Evolutionary conservation across 1,140 invertebrate species (phyloP).

Genomic region (Plutomurus gul): DNA sequence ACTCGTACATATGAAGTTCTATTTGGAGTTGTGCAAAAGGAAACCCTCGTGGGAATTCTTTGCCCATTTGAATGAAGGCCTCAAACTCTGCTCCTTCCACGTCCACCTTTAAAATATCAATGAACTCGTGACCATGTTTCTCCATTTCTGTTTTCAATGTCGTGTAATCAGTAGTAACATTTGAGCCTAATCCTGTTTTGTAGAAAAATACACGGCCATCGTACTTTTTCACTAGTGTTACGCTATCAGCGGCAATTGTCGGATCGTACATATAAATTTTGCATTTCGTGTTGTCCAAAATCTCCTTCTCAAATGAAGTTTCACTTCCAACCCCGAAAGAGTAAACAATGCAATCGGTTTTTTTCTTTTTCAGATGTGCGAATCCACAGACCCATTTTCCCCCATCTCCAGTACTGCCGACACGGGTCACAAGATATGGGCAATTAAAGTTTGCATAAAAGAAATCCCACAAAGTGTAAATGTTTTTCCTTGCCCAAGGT

Average conservation of each 20-base stretch:
- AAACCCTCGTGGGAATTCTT: slow-evolving; percentile 11
- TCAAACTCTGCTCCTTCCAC: slow-evolving; percentile 36
- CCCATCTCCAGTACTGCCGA: slow-evolving; percentile 7
- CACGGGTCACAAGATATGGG: neutral
- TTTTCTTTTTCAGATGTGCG: neutral
- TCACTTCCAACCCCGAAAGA: slow-evolving; percentile 26
- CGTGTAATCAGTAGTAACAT: neutral
- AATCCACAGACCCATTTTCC: slow-evolving; percentile 35
- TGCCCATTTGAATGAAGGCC: neutral
- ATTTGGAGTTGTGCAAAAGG: slow-evolving; percentile 39
- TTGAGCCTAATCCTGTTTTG: neutral
- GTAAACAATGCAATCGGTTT: slow-evolving; percentile 1
- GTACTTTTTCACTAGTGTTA: neutral
- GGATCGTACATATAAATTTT: slow-evolving; percentile 24
- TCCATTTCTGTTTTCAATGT: neutral
- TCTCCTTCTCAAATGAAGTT: slow-evolving; percentile 36
- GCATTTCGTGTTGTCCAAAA: slow-evolving; percentile 6
- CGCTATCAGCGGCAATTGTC: neutral
- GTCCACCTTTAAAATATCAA: slow-evolving; percentile 42
- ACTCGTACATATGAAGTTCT: slow-evolving; percentile 19
- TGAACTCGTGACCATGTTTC: neutral
- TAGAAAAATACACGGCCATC: neutral
- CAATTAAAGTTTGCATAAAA: slow-evolving; percentile 7
- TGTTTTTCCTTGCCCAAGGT: too few species aligned
- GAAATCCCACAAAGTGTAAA: slow-evolving; percentile 25